phyloP scores from a whole-genome alignment of 2,797 vertebrate genomes.

The Falco rusticolus region DNA sequence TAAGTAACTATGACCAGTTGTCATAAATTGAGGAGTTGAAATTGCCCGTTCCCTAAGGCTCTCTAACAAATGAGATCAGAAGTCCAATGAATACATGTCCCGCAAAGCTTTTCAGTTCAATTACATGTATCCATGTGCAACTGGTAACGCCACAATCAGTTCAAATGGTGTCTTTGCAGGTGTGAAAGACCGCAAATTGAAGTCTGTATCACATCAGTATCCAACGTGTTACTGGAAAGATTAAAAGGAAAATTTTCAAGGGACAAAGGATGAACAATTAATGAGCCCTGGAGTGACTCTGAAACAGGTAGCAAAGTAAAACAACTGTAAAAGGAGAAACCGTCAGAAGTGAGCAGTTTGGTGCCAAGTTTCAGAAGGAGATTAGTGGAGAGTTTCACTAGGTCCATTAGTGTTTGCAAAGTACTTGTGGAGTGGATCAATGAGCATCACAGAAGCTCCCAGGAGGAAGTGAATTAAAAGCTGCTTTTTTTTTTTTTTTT shows the following conservation, averaged over 20 bases:
- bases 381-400: constrained; percentile 54
- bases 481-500: background rate
- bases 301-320: constrained; percentile 59
- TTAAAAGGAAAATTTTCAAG: constrained; percentile 55
- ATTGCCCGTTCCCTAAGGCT: constrained; percentile 40
- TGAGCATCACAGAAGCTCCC: constrained; percentile 55
- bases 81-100: constrained; percentile 13
- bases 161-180: constrained; percentile 30
- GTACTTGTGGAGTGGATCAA: constrained; percentile 58
- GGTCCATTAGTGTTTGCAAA: constrained; percentile 58
- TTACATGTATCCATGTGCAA: constrained; percentile 30
- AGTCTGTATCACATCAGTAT: constrained; percentile 33
- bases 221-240: constrained; percentile 23
- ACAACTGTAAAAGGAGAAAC: constrained; percentile 48
- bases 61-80: constrained; percentile 63
- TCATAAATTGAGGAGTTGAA: constrained; percentile 53
- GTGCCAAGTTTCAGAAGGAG: constrained; percentile 57
- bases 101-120: constrained; percentile 56
- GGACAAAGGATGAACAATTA: constrained; percentile 56
- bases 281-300: constrained; percentile 46
- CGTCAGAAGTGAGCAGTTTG: constrained; percentile 30
- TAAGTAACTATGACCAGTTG: constrained; percentile 58
- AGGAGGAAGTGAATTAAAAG: constrained; percentile 62
- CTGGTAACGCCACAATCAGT: background rate
- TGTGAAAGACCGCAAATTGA: constrained; percentile 40